phyloP scores from a whole-genome alignment of 2,113 vertebrate species.

The Silurus meridionalis region DNA sequence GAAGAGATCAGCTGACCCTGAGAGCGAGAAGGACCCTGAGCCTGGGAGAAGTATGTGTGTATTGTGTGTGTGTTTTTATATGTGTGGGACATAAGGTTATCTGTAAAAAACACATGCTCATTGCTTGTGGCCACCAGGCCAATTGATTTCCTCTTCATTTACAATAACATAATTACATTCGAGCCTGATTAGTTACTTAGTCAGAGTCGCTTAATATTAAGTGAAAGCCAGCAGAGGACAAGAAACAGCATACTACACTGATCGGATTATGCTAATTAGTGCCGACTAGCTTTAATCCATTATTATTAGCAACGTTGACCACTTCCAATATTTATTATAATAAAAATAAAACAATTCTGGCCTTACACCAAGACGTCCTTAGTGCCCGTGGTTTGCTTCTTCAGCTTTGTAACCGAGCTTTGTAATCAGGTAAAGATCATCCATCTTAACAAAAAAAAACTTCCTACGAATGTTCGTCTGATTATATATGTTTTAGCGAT shows the following conservation, averaged over 20 bases:
- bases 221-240: not conserved
- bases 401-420: not conserved
- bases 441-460: not conserved
- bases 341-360: not conserved
- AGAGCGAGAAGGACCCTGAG: slow-evolving; percentile 87
- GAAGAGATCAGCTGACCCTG: slow-evolving; percentile 88
- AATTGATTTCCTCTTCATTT: not conserved
- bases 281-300: not conserved
- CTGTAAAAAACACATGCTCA: slow-evolving; percentile 16
- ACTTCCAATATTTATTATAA: not conserved
- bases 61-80: not conserved
- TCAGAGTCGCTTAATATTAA: slow-evolving; percentile 3
- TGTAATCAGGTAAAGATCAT: not conserved
- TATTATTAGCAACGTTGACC: not conserved
- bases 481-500: not conserved
- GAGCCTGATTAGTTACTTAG: not conserved
- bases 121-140: not conserved
- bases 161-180: not conserved
- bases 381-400: not conserved
- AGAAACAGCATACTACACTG: not conserved
- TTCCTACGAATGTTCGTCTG: not conserved
- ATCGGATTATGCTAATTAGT: not conserved
- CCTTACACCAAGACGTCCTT: too few relatives aligned
- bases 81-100: slow-evolving; percentile 14
- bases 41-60: slow-evolving; percentile 64